These are phyloP conservation scores for Chloroclystis v-ata DNA, from an alignment of 2,888 invertebrate species.

Conservation along the genomic window DNA sequence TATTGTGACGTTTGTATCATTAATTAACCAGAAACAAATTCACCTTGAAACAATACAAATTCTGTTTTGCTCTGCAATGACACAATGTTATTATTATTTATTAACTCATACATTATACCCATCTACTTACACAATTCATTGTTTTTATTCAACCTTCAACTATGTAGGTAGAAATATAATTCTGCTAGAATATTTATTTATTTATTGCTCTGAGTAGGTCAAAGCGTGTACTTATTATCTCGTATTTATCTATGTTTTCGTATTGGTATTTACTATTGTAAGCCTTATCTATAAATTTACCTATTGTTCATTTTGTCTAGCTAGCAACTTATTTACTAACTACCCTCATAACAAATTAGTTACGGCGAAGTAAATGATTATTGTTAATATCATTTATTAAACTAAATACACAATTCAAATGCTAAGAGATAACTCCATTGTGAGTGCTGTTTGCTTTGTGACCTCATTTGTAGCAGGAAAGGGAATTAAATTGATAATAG, in stretches of 20 bases:
- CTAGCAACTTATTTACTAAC: neutral
- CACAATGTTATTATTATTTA: conserved; percentile 14
- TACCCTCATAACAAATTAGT: conserved; percentile 14
- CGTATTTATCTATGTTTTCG: no score
- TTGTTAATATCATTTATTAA: neutral
- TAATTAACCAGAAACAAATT: conserved; percentile 2
- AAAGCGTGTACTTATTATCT: no score
- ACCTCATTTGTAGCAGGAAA: conserved; percentile 75
- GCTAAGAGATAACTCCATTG: conserved; percentile 23
- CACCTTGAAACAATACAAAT: conserved; percentile 7
- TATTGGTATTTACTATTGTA: no score
- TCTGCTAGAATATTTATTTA: neutral
- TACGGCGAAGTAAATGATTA: neutral
- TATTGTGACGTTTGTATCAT: no score
- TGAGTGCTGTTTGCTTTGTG: conserved; percentile 60
- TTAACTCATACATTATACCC: no score
- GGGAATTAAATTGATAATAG: conserved; percentile 71
- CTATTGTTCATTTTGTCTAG: no score
- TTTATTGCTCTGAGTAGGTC: neutral
- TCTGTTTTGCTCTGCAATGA: conserved; percentile 34
- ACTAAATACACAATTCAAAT: neutral
- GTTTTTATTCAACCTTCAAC: no score
- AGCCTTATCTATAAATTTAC: no score
- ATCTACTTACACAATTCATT: no score
- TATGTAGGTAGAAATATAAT: neutral